phyloP scores from a whole-genome alignment of 2,113 vertebrate species.

The Narcine bancroftii region DNA sequence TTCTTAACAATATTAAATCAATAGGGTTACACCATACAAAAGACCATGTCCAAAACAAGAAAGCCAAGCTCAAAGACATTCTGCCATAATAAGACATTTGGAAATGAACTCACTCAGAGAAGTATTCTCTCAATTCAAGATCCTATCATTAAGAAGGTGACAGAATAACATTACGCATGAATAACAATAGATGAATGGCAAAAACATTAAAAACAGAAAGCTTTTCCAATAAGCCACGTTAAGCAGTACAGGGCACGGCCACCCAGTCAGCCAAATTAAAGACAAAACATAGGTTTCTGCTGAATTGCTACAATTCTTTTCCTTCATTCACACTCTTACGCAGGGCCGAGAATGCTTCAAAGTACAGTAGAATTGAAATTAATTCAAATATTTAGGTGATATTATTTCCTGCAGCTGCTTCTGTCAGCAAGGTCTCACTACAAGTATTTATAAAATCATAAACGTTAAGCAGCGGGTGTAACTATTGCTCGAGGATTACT shows the following conservation, averaged over 20 bases:
- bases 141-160: neutral
- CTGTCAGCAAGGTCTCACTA: neutral
- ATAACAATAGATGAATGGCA: neutral
- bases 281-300: too few species aligned
- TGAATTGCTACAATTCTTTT: neutral
- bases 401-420: neutral
- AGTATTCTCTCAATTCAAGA: neutral
- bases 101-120: neutral
- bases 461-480: neutral
- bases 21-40: neutral
- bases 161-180: neutral
- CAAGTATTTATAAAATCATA: neutral
- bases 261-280: neutral
- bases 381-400: neutral
- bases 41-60: too few species aligned
- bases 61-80: too few species aligned
- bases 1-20: neutral
- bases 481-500: neutral
- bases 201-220: neutral
- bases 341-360: neutral
- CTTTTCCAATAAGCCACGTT: neutral
- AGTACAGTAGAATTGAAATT: neutral
- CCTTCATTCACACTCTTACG: too few species aligned
- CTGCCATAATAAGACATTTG: neutral
- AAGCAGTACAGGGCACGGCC: neutral